Conservation (phyloP, 1,140 invertebrate species). For the Physella acuta region DNA sequence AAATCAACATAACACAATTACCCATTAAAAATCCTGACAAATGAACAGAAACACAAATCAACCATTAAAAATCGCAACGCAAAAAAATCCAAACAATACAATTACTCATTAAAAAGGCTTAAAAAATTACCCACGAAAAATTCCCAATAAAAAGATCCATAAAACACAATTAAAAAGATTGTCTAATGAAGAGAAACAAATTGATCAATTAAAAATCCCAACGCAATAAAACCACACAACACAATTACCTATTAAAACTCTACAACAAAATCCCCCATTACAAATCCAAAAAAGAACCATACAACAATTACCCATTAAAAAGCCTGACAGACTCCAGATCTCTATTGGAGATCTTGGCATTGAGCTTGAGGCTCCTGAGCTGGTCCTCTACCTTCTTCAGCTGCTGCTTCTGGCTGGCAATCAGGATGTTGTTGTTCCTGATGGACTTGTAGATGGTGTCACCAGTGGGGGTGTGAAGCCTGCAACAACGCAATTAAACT, state of each 20-base stretch:
- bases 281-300: neutral
- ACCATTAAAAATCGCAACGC: too few species aligned
- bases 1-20: too few species aligned
- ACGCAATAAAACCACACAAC: neutral
- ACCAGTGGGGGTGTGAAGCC: constrained; percentile 44
- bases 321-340: constrained; percentile 1
- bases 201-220: neutral
- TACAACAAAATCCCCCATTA: neutral
- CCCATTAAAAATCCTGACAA: too few species aligned
- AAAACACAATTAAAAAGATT: too few species aligned
- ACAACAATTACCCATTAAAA: too few species aligned
- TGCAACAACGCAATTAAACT: constrained; percentile 20
- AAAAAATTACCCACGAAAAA: too few species aligned
- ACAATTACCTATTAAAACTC: neutral
- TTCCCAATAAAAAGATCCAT: too few species aligned
- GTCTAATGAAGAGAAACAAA: too few species aligned
- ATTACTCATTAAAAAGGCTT: too few species aligned
- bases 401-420: constrained; percentile 37
- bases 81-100: too few species aligned
- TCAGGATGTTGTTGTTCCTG: constrained; percentile 53
- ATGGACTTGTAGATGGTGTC: constrained; percentile 56
- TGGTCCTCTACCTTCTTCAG: constrained; percentile 44
- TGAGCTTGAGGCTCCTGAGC: constrained; percentile 38
- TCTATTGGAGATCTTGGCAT: neutral
- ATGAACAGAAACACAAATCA: too few species aligned